Conservation (phyloP, 2,888 invertebrate genomes). For the Argynnis bischoffii region DNA sequence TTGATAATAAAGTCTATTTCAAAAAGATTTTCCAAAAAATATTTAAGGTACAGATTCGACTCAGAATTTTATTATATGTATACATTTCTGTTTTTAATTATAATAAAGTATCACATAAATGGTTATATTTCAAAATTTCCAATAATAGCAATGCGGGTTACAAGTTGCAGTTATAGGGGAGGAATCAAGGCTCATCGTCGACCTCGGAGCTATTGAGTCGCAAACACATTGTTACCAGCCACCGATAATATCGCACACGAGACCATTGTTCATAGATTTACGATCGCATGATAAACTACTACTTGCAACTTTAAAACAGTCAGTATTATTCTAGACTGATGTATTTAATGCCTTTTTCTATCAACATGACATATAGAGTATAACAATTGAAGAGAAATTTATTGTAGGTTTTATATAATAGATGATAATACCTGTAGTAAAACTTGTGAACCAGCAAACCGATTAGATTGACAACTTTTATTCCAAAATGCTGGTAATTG, state of each 20-base stretch:
- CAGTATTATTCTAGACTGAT: slow-evolving; percentile 12
- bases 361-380: not conserved
- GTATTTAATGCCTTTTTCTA: slow-evolving; percentile 13
- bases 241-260: slow-evolving; percentile 52
- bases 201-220: slow-evolving; percentile 49
- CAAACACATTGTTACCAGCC: slow-evolving; percentile 50
- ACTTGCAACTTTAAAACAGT: slow-evolving; percentile 23
- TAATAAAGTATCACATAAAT: not conserved
- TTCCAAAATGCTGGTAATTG: not conserved
- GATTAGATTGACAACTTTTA: not conserved
- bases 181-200: slow-evolving; percentile 46
- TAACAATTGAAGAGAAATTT: slow-evolving; percentile 17
- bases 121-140: slow-evolving; percentile 8
- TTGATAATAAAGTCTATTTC: too few species aligned
- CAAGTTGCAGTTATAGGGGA: slow-evolving; percentile 41
- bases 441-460: not conserved
- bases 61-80: too few species aligned
- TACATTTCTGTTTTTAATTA: not conserved
- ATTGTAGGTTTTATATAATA: not conserved
- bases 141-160: slow-evolving; percentile 33
- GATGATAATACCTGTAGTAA: not conserved
- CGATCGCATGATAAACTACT: slow-evolving; percentile 37
- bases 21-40: too few species aligned
- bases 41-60: too few species aligned
- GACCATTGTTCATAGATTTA: slow-evolving; percentile 48